Evolutionary conservation across 1,140 invertebrate species (phyloP).

Genomic region (Micrasema minimum): DNA sequence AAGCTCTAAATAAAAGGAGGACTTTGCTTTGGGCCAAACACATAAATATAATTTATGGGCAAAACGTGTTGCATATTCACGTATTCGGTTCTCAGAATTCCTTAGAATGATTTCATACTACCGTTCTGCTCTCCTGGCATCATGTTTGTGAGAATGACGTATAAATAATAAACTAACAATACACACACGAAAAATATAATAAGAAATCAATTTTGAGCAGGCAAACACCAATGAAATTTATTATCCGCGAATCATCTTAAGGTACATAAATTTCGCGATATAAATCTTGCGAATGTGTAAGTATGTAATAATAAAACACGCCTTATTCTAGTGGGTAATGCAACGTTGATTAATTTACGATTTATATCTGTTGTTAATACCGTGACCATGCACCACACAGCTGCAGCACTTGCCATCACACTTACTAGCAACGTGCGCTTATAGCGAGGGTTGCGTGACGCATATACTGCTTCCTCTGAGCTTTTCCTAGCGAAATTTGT

Average conservation of each 20-base stretch:
- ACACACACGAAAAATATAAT: not conserved
- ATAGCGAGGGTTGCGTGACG: too few relatives aligned
- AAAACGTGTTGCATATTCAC: slow-evolving; percentile 12
- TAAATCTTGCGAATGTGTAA: too few relatives aligned
- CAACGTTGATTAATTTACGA: too few relatives aligned
- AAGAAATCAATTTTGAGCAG: not conserved
- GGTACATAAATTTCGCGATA: not conserved
- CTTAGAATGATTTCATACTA: slow-evolving; percentile 2
- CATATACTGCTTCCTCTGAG: not conserved
- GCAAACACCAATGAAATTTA: not conserved
- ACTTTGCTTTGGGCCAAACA: not conserved
- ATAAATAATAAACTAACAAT: not conserved
- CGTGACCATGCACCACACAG: too few relatives aligned
- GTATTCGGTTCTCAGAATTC: slow-evolving; percentile 1
- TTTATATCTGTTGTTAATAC: too few relatives aligned
- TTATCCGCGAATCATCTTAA: not conserved
- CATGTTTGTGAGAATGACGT: not conserved
- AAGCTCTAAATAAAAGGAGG: too few relatives aligned
- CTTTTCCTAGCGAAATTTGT: not conserved
- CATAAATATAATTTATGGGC: not conserved
- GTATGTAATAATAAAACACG: too few relatives aligned
- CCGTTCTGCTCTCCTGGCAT: not conserved
- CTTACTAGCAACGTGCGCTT: too few relatives aligned
- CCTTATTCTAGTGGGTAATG: too few relatives aligned
- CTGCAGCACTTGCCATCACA: too few relatives aligned